A percentile compares a stretch with the other conserved stretches of the same genome.
These are phyloP conservation scores for Merodon equestris DNA, from an alignment of 2,888 invertebrate genomes.

Conservation along the genomic window DNA sequence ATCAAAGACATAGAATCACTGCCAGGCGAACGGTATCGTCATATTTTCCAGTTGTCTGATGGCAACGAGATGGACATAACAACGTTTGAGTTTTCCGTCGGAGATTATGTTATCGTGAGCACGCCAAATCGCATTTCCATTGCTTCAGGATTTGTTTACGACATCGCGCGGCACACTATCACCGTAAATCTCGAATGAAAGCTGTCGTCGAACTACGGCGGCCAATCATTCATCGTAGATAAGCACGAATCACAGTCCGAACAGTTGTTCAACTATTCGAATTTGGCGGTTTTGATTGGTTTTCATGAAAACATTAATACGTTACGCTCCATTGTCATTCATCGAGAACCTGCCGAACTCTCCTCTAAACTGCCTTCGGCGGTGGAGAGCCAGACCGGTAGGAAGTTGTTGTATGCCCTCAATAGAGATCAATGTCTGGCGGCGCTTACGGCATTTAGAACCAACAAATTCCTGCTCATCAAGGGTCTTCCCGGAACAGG, in stretches of 20 bases:
- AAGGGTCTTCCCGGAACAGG: conserved; percentile 97
- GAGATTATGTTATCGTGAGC: conserved; percentile 85
- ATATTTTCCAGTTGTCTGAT: conserved; percentile 76
- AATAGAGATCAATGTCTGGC: conserved; percentile 91
- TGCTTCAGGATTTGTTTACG: conserved; percentile 84
- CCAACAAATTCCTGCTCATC: conserved; percentile 90
- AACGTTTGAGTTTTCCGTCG: conserved; percentile 76
- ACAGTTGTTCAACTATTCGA: conserved; percentile 85
- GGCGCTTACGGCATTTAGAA: conserved; percentile 86
- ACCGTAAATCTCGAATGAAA: conserved; percentile 81
- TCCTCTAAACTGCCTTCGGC: conserved; percentile 80
- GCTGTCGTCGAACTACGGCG: conserved; percentile 80
- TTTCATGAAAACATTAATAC: conserved; percentile 81
- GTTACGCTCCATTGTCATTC: conserved; percentile 84
- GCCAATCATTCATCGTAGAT: conserved; percentile 85
- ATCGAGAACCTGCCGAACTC: conserved; percentile 81
- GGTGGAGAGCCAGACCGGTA: conserved; percentile 80
- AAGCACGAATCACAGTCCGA: conserved; percentile 85
- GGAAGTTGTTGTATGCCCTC: conserved; percentile 82
- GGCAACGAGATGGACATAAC: conserved; percentile 70
- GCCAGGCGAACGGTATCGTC: conserved; percentile 78
- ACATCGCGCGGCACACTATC: conserved; percentile 80
- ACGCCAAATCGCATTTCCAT: conserved; percentile 86
- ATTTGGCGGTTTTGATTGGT: conserved; percentile 82
- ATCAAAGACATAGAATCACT: conserved; percentile 71